Percentiles rank a stretch among this genome's conserved stretches.
phyloP scores from a whole-genome alignment of 92 coral and sea anemone species.

The Palythoa heliodiscus region DNA sequence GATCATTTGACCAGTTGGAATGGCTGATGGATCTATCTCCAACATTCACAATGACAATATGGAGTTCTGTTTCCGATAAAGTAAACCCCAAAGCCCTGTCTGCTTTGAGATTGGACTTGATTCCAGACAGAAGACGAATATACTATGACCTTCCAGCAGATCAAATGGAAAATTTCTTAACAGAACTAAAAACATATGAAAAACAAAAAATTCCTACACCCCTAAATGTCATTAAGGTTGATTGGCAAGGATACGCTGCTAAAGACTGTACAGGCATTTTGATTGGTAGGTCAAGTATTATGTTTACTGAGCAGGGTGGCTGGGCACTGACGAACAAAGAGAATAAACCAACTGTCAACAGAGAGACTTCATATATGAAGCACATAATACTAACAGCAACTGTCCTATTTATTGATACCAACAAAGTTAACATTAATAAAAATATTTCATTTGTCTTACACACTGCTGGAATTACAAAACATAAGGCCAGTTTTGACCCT shows the following conservation, averaged over 20 bases:
- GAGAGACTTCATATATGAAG: background rate
- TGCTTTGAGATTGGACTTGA: conserved; percentile 44
- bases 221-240: background rate
- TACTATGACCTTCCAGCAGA: conserved; percentile 82
- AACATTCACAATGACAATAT: conserved; percentile 79
- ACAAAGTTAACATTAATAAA: background rate
- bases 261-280: conserved; percentile 60
- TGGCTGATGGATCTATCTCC: conserved; percentile 77
- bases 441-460: conserved; percentile 22
- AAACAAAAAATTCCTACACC: background rate
- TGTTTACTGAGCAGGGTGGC: conserved; percentile 78
- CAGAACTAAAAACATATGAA: conserved; percentile 32
- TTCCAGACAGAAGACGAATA: conserved; percentile 64
- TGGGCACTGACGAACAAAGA: conserved; percentile 58
- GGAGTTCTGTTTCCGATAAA: conserved; percentile 70
- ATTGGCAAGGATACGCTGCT: conserved; percentile 43
- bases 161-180: conserved; percentile 49
- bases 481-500: background rate
- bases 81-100: conserved; percentile 69
- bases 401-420: conserved; percentile 24
- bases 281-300: conserved; percentile 65
- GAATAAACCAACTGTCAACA: background rate
- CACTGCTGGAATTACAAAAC: conserved; percentile 2
- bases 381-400: conserved; percentile 16
- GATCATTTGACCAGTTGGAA: conserved; percentile 66